Conservation (phyloP, 2,113 vertebrate genomes). For the Galemys pyrenaicus region DNA sequence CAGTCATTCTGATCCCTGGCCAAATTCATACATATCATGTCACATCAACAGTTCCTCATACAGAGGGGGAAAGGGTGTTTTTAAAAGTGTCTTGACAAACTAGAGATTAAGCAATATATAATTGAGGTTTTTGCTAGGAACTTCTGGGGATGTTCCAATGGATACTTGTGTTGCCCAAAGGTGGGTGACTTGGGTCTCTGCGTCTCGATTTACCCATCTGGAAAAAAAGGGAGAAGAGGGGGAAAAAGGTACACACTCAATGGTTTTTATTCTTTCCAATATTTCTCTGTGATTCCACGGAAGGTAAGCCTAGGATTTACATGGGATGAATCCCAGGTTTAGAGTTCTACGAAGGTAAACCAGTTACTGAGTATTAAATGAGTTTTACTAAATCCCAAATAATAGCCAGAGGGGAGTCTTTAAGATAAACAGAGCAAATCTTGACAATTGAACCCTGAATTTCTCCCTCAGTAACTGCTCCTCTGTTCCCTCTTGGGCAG, state of each 20-base stretch:
- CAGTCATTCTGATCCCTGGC: constrained; percentile 1
- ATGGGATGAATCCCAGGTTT: not conserved
- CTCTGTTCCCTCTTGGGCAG: not conserved
- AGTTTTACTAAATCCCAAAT: constrained; percentile 44
- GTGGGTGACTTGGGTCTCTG: not conserved
- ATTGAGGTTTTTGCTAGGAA: not conserved
- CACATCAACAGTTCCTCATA: not conserved
- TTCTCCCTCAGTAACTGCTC: not conserved
- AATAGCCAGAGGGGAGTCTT: constrained; percentile 29
- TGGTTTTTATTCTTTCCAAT: not conserved
- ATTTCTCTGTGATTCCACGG: not conserved
- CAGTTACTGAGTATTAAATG: constrained; percentile 7
- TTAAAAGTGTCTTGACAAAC: not conserved
- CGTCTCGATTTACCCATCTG: not conserved
- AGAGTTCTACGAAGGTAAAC: not conserved
- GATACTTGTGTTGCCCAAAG: not conserved
- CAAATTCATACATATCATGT: not conserved
- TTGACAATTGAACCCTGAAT: not conserved
- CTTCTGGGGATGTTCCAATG: not conserved
- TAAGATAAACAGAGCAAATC: not conserved
- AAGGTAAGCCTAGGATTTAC: no score
- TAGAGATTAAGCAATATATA: not conserved
- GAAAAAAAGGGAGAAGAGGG: not conserved
- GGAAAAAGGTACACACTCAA: not conserved
- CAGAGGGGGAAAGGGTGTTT: not conserved